Percentiles rank a stretch among this genome's conserved stretches.
phyloP scores from a whole-genome alignment of 1,140 invertebrate species.

The Atta cephalotes region DNA sequence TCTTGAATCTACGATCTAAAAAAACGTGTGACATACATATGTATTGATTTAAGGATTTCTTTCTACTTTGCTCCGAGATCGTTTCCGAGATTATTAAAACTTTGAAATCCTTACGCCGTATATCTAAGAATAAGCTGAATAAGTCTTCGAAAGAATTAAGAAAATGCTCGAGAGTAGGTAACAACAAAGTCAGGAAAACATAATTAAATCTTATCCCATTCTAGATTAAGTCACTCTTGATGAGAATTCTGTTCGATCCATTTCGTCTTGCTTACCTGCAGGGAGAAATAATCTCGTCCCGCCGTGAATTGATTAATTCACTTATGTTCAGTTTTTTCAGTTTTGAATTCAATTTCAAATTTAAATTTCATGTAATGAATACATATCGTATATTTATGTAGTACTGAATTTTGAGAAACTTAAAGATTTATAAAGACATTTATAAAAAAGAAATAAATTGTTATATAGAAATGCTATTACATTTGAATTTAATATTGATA shows the following conservation, averaged over 20 bases:
- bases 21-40: not conserved
- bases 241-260: not conserved
- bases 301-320: not conserved
- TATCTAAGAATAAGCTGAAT: not conserved
- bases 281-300: not conserved
- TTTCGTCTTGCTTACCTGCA: not conserved
- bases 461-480: not conserved
- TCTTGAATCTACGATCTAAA: not conserved
- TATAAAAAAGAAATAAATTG: too few species aligned
- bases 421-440: not conserved
- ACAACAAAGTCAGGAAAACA: not conserved
- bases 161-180: not conserved
- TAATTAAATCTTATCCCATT: constrained; percentile 14
- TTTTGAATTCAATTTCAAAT: not conserved
- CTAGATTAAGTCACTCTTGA: not conserved
- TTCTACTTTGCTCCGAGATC: not conserved
- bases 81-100: constrained; percentile 4
- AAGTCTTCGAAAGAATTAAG: not conserved
- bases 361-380: not conserved
- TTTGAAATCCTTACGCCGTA: not conserved
- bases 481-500: too few species aligned
- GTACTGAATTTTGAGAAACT: not conserved
- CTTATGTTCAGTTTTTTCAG: not conserved
- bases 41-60: not conserved
- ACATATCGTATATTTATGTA: not conserved